phyloP scores from a whole-genome alignment of 2,797 vertebrate species.

The Microcaecilia unicolor region DNA sequence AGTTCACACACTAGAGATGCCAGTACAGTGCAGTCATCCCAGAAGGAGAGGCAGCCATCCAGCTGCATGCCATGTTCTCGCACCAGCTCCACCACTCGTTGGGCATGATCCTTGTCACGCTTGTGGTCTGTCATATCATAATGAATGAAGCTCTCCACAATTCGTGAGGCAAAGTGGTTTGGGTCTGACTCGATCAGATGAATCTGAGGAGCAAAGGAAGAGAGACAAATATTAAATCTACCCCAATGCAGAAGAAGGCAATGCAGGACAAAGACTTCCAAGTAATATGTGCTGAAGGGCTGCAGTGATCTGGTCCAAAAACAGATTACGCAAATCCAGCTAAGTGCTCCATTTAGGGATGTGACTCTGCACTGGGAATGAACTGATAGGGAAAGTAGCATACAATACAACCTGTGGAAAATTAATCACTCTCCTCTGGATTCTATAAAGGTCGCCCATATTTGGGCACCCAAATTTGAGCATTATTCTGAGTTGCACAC shows the following conservation, averaged over 20 bases:
- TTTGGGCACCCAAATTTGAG: no score
- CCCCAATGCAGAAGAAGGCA: neutral
- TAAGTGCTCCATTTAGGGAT: no score
- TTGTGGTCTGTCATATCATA: constrained; percentile 58
- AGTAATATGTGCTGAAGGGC: neutral
- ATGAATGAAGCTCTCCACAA: constrained; percentile 63
- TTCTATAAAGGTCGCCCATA: no score
- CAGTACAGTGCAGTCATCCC: constrained; percentile 69
- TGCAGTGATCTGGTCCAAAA: neutral
- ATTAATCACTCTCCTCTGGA: no score
- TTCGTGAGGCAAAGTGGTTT: constrained; percentile 57
- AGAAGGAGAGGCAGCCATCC: constrained; percentile 66
- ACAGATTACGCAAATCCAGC: no score
- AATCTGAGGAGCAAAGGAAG: constrained; percentile 37
- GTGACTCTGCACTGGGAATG: no score
- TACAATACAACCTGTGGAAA: no score
- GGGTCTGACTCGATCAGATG: constrained; percentile 64
- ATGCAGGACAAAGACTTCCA: neutral
- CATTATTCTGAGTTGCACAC: no score
- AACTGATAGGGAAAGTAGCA: no score
- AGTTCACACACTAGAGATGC: constrained; percentile 52
- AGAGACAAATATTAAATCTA: no score
- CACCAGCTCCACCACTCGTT: constrained; percentile 43
- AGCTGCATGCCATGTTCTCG: constrained; percentile 38
- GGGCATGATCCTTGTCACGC: constrained; percentile 56